Conservation (phyloP, 2,888 invertebrate genomes). For the Tillus elongatus region DNA sequence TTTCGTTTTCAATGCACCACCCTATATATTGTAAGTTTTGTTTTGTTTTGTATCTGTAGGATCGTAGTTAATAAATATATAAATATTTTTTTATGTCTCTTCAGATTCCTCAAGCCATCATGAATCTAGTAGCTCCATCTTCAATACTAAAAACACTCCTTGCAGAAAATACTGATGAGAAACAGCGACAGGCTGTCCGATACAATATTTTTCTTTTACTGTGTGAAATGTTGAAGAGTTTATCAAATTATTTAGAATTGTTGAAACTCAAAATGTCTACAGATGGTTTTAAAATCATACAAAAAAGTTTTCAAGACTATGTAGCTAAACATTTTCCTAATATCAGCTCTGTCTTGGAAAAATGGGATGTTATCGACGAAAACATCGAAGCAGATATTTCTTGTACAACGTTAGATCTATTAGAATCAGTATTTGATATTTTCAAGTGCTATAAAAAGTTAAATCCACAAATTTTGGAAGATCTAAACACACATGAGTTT, state of each 20-base stretch:
- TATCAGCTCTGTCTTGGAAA: conserved; percentile 29
- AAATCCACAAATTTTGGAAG: conserved; percentile 47
- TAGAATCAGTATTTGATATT: conserved; percentile 45
- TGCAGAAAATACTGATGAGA: conserved; percentile 25
- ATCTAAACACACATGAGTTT: conserved; percentile 19
- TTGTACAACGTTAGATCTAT: conserved; percentile 24
- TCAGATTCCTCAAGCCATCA: conserved; percentile 33
- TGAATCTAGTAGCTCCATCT: conserved; percentile 30
- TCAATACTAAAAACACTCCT: conserved; percentile 31
- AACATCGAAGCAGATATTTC: conserved; percentile 19
- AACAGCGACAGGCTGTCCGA: conserved; percentile 39
- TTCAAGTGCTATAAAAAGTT: conserved; percentile 47
- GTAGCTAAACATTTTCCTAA: conserved; percentile 35
- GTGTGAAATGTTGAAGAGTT: conserved; percentile 24
- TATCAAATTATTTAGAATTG: conserved; percentile 21
- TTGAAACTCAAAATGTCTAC: conserved; percentile 16
- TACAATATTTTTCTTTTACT: conserved; percentile 39
- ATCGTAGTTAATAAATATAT: no score
- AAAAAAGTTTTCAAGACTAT: conserved; percentile 22
- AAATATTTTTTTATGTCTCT: conserved; percentile 23
- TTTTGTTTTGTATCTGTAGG: no score
- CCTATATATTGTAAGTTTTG: no score
- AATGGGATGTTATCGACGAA: conserved; percentile 31
- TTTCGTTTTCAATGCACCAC: no score
- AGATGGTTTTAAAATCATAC: conserved; percentile 22